These are phyloP conservation scores for Ceraclea dissimilis DNA, from an alignment of 2,888 invertebrate genomes.

Conservation along the genomic window DNA sequence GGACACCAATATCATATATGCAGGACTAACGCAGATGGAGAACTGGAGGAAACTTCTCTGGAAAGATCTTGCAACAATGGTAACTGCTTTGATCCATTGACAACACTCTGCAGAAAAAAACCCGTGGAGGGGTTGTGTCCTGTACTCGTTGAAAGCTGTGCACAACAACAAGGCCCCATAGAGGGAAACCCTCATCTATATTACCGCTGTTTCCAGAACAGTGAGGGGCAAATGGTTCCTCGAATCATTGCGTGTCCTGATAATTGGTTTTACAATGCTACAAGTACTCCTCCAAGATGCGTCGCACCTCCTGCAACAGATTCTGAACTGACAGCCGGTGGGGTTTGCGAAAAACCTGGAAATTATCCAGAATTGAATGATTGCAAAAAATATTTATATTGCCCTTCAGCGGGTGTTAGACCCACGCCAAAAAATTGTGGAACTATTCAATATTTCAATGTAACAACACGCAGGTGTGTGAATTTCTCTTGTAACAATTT, in stretches of 20 bases:
- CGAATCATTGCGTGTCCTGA: no score
- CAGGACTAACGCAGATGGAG: neutral
- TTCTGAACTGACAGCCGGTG: neutral
- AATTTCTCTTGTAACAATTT: no score
- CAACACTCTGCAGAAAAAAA: constrained; percentile 9
- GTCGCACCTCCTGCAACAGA: neutral
- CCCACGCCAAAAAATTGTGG: no score
- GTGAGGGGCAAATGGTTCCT: neutral
- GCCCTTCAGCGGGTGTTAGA: neutral
- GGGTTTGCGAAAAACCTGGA: neutral
- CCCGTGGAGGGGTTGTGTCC: constrained; percentile 6
- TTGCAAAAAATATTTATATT: neutral
- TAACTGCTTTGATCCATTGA: constrained; percentile 4
- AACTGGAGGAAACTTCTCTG: neutral
- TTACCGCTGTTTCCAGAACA: neutral
- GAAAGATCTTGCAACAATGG: neutral
- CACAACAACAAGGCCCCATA: neutral
- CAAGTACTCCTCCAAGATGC: neutral
- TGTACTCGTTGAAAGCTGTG: neutral
- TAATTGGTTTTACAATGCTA: neutral
- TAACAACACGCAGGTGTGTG: no score
- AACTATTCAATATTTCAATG: no score
- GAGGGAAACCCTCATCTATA: neutral
- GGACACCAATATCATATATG: constrained; percentile 18
- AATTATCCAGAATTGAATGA: neutral